Percentiles rank a stretch among this genome's conserved stretches.
These are phyloP conservation scores for Meliscaeva auricollis DNA, from an alignment of 2,888 invertebrate species.

Conservation along the genomic window DNA sequence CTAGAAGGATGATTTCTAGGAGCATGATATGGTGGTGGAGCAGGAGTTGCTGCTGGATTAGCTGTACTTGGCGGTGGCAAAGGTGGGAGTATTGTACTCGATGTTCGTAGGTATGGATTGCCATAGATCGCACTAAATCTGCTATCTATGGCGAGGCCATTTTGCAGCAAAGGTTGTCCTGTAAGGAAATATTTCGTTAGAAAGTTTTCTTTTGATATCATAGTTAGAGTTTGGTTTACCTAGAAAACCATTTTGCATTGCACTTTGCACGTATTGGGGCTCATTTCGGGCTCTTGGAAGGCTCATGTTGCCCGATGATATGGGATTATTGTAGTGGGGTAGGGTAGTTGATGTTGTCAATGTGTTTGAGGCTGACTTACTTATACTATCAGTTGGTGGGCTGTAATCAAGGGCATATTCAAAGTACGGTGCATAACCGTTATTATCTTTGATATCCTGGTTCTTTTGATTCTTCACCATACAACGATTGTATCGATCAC, in stretches of 20 bases:
- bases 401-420: conserved; percentile 95
- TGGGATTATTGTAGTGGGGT: conserved; percentile 81
- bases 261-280: conserved; percentile 79
- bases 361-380: conserved; percentile 76
- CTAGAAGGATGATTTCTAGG: conserved; percentile 80
- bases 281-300: conserved; percentile 83
- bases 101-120: conserved; percentile 93
- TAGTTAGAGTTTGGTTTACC: conserved; percentile 76
- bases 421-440: conserved; percentile 88
- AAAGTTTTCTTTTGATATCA: neutral
- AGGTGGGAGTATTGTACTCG: conserved; percentile 85
- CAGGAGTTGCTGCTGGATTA: conserved; percentile 92
- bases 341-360: conserved; percentile 81
- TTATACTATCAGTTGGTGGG: conserved; percentile 86
- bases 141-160: conserved; percentile 81
- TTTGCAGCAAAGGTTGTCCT: conserved; percentile 84
- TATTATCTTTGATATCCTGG: conserved; percentile 80
- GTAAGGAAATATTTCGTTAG: neutral
- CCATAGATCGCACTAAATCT: conserved; percentile 95
- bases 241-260: conserved; percentile 81
- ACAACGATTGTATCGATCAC: conserved; percentile 81
- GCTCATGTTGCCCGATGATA: conserved; percentile 79
- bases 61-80: conserved; percentile 88
- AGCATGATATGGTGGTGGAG: conserved; percentile 90
- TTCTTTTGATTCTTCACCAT: conserved; percentile 81